Evolutionary conservation across 1,140 invertebrate genomes (phyloP).

Genomic region (Drosophila pruinosa): DNA sequence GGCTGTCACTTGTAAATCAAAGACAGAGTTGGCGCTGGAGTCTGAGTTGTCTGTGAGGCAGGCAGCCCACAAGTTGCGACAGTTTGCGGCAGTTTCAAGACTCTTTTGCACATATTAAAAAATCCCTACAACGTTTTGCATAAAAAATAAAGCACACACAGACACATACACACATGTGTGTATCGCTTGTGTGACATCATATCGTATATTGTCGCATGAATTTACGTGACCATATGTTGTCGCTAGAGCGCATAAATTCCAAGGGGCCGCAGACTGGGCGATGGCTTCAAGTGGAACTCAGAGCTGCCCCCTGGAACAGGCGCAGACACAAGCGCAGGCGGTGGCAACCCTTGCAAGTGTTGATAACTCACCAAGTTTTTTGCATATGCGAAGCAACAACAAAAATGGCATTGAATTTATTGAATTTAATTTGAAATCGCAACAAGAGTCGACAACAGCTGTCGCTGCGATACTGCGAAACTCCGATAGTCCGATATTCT

Average conservation of each 20-base stretch:
- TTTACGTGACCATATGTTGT: constrained; percentile 81
- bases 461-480: constrained; percentile 25
- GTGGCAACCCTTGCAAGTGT: constrained; percentile 54
- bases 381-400: constrained; percentile 55
- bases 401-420: constrained; percentile 68
- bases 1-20: constrained; percentile 69
- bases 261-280: constrained; percentile 65
- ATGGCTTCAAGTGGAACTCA: constrained; percentile 56
- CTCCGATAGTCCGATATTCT: constrained; percentile 13
- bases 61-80: constrained; percentile 6
- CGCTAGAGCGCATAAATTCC: constrained; percentile 77
- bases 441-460: constrained; percentile 61
- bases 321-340: not conserved
- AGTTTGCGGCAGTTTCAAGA: constrained; percentile 54
- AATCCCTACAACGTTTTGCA: constrained; percentile 77
- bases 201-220: constrained; percentile 81
- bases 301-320: not conserved
- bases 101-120: constrained; percentile 72
- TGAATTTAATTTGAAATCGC: constrained; percentile 81
- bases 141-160: constrained; percentile 74
- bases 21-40: not conserved
- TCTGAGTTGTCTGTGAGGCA: constrained; percentile 8
- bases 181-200: constrained; percentile 57
- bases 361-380: constrained; percentile 60
- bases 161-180: not conserved